Evolutionary conservation across 2,797 vertebrate genomes (phyloP).

Genomic region (Sebastes flavidus): DNA sequence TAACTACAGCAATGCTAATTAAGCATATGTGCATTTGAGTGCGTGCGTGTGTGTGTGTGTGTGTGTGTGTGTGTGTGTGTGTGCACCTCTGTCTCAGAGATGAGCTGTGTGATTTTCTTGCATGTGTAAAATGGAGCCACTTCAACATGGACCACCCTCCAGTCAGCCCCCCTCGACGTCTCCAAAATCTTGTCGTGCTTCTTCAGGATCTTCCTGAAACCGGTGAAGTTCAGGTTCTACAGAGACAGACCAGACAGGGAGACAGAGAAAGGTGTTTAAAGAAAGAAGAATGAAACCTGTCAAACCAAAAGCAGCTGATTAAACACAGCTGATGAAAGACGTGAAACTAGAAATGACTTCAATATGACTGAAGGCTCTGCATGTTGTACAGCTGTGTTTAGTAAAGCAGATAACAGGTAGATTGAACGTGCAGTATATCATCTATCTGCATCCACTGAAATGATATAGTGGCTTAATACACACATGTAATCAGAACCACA

Average conservation of each 20-base stretch:
- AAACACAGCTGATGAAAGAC: not conserved
- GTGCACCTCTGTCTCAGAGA: conserved; percentile 94
- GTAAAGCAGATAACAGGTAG: not conserved
- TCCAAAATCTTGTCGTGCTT: conserved; percentile 99
- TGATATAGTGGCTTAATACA: too few relatives aligned
- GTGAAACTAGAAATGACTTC: not conserved
- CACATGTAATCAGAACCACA: too few relatives aligned
- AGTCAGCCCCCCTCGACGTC: conserved; percentile 92
- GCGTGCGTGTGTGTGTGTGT: too few relatives aligned
- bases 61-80: not conserved
- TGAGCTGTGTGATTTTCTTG: conserved; percentile 99
- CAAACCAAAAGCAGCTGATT: not conserved
- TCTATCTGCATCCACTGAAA: too few relatives aligned
- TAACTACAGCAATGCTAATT: not conserved
- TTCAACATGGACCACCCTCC: conserved; percentile 96
- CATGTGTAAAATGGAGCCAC: conserved; percentile 98
- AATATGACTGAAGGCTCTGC: not conserved
- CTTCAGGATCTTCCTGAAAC: conserved; percentile 98
- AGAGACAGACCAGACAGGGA: conserved; percentile 6
- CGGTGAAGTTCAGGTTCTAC: conserved; percentile 99
- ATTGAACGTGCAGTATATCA: too few relatives aligned
- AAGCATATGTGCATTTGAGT: not conserved
- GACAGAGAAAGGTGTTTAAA: not conserved
- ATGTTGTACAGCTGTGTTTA: not conserved
- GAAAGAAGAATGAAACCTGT: not conserved